Conservation (phyloP, 2,113 vertebrate genomes). For the Esox niger region DNA sequence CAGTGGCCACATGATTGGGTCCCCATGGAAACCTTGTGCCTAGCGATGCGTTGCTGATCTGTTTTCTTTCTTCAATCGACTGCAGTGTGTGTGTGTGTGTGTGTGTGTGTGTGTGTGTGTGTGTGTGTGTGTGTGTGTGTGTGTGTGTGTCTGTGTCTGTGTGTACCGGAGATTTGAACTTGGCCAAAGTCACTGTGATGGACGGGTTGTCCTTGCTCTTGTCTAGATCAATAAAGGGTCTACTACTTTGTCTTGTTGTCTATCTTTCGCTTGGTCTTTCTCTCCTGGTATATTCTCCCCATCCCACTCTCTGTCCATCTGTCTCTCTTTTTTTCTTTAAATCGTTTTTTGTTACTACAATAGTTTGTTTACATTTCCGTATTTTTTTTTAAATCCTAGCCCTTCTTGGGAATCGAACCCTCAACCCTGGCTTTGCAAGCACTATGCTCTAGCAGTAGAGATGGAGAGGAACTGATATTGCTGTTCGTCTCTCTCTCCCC, state of each 20-base stretch:
- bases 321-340: background rate
- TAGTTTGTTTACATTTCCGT: too few species aligned
- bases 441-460: too few species aligned
- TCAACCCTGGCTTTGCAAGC: too few species aligned
- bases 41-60: constrained; percentile 46
- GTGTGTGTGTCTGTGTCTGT: constrained; percentile 24
- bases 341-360: background rate
- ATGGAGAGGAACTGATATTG: too few species aligned
- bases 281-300: constrained; percentile 5
- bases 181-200: constrained; percentile 22
- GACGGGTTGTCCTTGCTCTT: background rate
- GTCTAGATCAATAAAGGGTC: background rate
- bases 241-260: background rate
- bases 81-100: constrained; percentile 28
- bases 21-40: constrained; percentile 35
- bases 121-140: constrained; percentile 26
- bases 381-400: too few species aligned
- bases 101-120: constrained; percentile 28
- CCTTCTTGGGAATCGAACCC: too few species aligned
- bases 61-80: constrained; percentile 45
- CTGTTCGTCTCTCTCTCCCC: too few species aligned
- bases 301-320: background rate
- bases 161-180: constrained; percentile 21
- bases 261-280: constrained; percentile 6
- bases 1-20: constrained; percentile 44